Evolutionary conservation across 2,888 invertebrate species (phyloP).

Genomic region (Hypsopygia costalis): DNA sequence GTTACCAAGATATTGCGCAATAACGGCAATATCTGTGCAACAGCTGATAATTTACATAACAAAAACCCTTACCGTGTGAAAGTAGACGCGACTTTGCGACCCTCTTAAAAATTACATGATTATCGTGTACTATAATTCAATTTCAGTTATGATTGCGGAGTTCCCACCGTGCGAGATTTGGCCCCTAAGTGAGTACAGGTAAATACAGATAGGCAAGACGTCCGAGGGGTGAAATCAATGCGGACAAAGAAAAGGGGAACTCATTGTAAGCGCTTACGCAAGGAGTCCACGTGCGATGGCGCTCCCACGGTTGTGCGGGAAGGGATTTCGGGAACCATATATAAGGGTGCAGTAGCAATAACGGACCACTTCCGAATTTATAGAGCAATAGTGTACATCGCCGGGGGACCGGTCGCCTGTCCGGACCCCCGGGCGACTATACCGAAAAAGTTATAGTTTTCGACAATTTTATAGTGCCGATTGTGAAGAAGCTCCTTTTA

Average conservation of each 20-base stretch:
- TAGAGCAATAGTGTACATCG: slow-evolving; percentile 46
- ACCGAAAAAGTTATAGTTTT: neutral
- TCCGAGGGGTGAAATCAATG: slow-evolving; percentile 68
- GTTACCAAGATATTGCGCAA: slow-evolving; percentile 13
- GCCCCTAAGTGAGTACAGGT: slow-evolving; percentile 69
- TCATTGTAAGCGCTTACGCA: slow-evolving; percentile 71
- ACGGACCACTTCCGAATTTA: slow-evolving; percentile 58
- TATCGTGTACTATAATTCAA: slow-evolving; percentile 62
- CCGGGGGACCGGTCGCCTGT: slow-evolving; percentile 47
- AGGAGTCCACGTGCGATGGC: slow-evolving; percentile 66
- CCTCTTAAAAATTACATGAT: slow-evolving; percentile 56
- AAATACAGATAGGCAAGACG: slow-evolving; percentile 72
- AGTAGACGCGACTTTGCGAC: slow-evolving; percentile 45
- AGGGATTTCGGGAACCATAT: slow-evolving; percentile 56
- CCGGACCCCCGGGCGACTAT: slow-evolving; percentile 42
- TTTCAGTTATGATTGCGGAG: slow-evolving; percentile 61
- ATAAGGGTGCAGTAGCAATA: slow-evolving; percentile 42
- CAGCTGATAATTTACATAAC: slow-evolving; percentile 6
- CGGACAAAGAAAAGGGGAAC: slow-evolving; percentile 59
- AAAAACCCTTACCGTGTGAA: slow-evolving; percentile 56
- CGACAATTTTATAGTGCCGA: too few species aligned
- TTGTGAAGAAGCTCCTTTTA: too few species aligned
- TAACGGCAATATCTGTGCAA: slow-evolving; percentile 24
- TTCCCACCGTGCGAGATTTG: slow-evolving; percentile 73
- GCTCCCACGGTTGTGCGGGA: slow-evolving; percentile 65